phyloP scores from a whole-genome alignment of 2,113 vertebrate species.

The Cyprinodon variegatus region DNA sequence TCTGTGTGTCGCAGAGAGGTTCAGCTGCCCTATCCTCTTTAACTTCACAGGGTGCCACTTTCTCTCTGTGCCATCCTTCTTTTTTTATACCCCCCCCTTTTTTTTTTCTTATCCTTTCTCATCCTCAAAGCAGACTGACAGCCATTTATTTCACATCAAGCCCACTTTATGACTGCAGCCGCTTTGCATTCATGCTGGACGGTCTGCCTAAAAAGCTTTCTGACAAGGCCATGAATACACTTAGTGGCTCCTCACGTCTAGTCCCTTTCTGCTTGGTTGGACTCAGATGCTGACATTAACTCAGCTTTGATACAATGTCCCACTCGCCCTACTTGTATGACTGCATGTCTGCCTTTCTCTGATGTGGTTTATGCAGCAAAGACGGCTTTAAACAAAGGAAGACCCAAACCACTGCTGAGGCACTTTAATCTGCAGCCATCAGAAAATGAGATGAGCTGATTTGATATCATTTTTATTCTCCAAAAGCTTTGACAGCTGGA shows the following conservation, averaged over 20 bases:
- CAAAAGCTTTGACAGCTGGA: neutral
- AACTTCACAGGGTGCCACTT: conserved; percentile 59
- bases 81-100: neutral
- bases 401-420: neutral
- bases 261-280: conserved; percentile 64
- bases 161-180: conserved; percentile 67
- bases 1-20: conserved; percentile 46
- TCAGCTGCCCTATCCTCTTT: conserved; percentile 37
- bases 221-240: conserved; percentile 75
- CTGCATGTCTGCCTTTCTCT: conserved; percentile 32
- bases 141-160: conserved; percentile 76
- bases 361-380: conserved; percentile 19
- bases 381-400: conserved; percentile 4
- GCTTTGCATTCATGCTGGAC: conserved; percentile 67
- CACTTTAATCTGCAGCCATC: neutral
- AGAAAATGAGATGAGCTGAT: neutral
- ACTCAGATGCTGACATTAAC: conserved; percentile 68
- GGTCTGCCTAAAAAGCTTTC: conserved; percentile 70
- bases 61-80: conserved; percentile 31
- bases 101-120: conserved; percentile 25
- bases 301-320: conserved; percentile 57
- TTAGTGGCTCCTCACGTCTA: conserved; percentile 64
- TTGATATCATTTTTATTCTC: neutral
- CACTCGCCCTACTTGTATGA: conserved; percentile 28
- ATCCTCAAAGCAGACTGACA: conserved; percentile 55